These are phyloP conservation scores for Lamprologus tigripictilis DNA, from an alignment of 2,113 vertebrate species.

Conservation along the genomic window DNA sequence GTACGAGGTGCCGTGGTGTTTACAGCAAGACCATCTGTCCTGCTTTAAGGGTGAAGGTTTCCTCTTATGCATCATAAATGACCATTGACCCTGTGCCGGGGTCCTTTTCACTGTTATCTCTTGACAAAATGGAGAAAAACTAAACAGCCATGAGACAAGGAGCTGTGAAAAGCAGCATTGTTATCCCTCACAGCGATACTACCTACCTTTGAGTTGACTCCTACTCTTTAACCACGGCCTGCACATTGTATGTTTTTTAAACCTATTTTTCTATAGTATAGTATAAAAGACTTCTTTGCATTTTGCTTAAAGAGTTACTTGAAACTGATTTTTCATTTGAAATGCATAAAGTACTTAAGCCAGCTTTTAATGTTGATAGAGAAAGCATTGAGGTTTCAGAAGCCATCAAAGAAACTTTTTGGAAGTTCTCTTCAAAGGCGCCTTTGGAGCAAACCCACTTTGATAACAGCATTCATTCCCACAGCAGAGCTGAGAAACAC, in stretches of 20 bases:
- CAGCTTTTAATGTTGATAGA: not conserved
- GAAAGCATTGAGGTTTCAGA: not conserved
- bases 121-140: not conserved
- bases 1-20: not conserved
- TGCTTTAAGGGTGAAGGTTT: not conserved
- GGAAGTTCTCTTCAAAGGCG: not conserved
- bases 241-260: not conserved
- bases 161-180: not conserved
- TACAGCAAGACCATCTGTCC: not conserved
- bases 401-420: not conserved
- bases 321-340: not conserved
- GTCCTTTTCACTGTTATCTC: not conserved
- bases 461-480: not conserved
- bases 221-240: not conserved
- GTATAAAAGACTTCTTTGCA: not conserved
- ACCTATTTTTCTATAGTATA: not conserved
- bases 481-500: not conserved
- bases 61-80: not conserved
- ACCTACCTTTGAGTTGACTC: not conserved
- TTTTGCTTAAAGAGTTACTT: not conserved
- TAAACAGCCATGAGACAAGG: not conserved
- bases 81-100: fast-evolving
- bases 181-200: fast-evolving
- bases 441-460: not conserved
- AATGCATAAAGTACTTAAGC: not conserved